Evolutionary conservation across 2,113 vertebrate genomes (phyloP), one percentile per base, ranked within the genome.

Genomic region (Neogobius melanostomus): DNA sequence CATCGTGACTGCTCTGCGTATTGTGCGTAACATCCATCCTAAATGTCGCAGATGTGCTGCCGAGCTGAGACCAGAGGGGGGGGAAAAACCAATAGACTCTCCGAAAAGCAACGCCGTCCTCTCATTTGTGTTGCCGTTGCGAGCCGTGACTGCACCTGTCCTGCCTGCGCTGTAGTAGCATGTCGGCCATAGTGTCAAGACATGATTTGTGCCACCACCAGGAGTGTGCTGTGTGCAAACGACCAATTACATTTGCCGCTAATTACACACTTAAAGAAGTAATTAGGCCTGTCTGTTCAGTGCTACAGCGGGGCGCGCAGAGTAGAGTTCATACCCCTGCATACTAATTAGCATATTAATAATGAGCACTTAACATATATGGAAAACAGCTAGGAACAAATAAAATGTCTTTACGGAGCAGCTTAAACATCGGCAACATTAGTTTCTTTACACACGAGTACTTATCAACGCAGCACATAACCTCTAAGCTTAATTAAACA

Each of bases 231-330:
- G 82, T 82, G 82, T 80, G 77, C 83, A 87, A 90, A 89, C 82
- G 79, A 67, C 80, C 82, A 89, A 88, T 92, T 91, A 89, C 73
- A 79, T 80, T 82, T n/a, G 59, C 79, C 79, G 75, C 84, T 90
- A 90, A 91, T 90, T 90, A 84, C 77, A 80, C 81, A 88, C 84
- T 89, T 90, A 86, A 91, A 89, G 81, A 92, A 54, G 69, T 88
- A 89, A 90, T 92, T 90, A 90, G 84, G 82, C 73, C 79, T 83
- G 81, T 78, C 82, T 88, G 83, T 86, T 86, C 80, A 85, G 44
- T 69, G 80, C 75, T 72, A 82, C 76, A 84, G 76, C 82, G 21
- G 64, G 64, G 54, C 71, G 64, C 72, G 74, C 68, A 62, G 75
- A 43, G 64, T 59, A 70, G 69, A 62, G 74, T 78, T 77, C 76